Percentiles rank a stretch among this genome's conserved stretches.
These are phyloP conservation scores for Oncorhynchus kisutch DNA, from an alignment of 2,113 vertebrate genomes.

Conservation along the genomic window DNA sequence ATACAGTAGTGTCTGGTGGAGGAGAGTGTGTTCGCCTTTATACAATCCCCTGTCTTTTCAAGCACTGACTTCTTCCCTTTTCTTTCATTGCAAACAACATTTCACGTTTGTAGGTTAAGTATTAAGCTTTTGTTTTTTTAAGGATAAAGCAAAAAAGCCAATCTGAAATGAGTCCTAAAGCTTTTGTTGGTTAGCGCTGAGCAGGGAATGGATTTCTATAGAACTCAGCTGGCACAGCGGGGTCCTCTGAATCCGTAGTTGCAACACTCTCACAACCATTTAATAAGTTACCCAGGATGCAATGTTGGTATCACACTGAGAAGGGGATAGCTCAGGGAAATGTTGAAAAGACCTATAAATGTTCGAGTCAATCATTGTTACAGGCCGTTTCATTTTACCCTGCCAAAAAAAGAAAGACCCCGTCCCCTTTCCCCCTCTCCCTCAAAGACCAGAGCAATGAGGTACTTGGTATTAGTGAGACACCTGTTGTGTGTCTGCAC, in stretches of 20 bases:
- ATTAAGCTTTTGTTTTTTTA: background rate
- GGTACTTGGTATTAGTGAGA: too few species aligned
- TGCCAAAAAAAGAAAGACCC: too few species aligned
- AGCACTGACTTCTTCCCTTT: too few species aligned
- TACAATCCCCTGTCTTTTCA: too few species aligned
- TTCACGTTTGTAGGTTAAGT: background rate
- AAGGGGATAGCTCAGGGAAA: background rate
- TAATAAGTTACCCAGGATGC: background rate
- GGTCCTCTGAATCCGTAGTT: slow-evolving; percentile 20
- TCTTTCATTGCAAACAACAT: background rate
- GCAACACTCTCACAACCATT: slow-evolving; percentile 5
- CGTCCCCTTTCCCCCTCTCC: too few species aligned
- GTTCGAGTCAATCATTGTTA: too few species aligned
- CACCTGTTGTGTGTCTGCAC: background rate
- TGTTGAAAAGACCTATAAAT: too few species aligned
- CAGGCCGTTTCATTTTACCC: too few species aligned
- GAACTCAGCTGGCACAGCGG: slow-evolving; percentile 16
- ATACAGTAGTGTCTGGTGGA: too few species aligned
- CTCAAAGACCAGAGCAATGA: too few species aligned
- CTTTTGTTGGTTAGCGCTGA: slow-evolving; percentile 13
- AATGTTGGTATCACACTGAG: background rate
- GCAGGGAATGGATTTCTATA: slow-evolving; percentile 7
- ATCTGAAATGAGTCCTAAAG: slow-evolving; percentile 8
- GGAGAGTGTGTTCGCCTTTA: too few species aligned
- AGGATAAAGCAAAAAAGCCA: background rate